Base-by-base conservation (phyloP, 2,113 vertebrate species). In the Solea senegalensis region DNA sequence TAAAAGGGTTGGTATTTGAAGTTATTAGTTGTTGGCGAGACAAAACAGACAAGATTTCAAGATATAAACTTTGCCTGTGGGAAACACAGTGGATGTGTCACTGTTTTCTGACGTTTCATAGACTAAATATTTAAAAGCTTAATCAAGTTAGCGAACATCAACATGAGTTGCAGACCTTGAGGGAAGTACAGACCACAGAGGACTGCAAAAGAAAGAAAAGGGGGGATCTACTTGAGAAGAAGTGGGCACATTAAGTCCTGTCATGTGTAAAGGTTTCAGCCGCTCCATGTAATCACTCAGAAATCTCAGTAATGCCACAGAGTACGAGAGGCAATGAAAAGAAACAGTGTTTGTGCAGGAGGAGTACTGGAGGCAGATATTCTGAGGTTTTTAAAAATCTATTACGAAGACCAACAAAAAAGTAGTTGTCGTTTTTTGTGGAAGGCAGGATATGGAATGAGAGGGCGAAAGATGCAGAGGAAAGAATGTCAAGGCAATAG, bases 241-340 rank as follows among this genome's bases (percentile, higher is more conserved):
- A 6, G 64, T 66, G 78, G 63, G 27, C 46, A 63, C 51, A 80
- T 49, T 88, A 87, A 84, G 67, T 69, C 75, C 59, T 46, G 76
- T 87, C 79, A 86, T 86, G 85, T 82, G 90, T 81, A 65, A 73
- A 74, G 78, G 70, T 80, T 82, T 86, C 73, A 77, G 75, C 76
- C 58, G 76, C 74, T 72, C 26, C 70, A 56, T 67, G 44, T 87
- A 83, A 86, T 83, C 81, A 72, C 78, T 61, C 54, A 70, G 63
- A 80, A 87, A 82, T 80, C 45, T 68, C 74, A 74, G 54, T 61
- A 84, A 88, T 69, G 68, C 83, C 70, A 71, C 53, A 60, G 74
- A 53, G 63, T 1, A 55, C 55, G 41, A 54, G 54, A 10, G 68
- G 16, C 28, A 41, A 58, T 59, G 48, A 72, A 51, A 16, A 14